phyloP scores from a whole-genome alignment of 2,888 invertebrate genomes.

The Agriopis aurantiaria region DNA sequence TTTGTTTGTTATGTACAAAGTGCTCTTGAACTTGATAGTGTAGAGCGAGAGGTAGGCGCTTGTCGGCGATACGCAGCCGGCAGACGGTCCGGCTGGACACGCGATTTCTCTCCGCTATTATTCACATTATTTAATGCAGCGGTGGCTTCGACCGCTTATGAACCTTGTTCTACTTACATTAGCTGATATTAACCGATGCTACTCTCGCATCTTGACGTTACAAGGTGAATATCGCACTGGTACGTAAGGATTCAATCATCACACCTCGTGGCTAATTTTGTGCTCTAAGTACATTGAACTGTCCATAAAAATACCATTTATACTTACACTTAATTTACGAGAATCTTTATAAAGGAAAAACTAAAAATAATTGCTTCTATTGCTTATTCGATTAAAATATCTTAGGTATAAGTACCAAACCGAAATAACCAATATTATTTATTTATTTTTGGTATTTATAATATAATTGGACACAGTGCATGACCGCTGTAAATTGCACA shows the following conservation, averaged over 20 bases:
- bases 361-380: not conserved
- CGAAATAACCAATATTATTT: not conserved
- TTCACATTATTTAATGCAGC: conserved; percentile 71
- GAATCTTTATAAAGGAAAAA: not conserved
- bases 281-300: conserved; percentile 11
- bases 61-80: conserved; percentile 44
- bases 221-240: conserved; percentile 70
- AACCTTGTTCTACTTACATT: conserved; percentile 84
- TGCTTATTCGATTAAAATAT: not conserved
- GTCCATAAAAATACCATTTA: conserved; percentile 3
- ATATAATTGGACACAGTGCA: conserved; percentile 61
- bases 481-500: conserved; percentile 69
- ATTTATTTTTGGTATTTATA: conserved; percentile 51
- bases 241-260: conserved; percentile 49
- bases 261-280: conserved; percentile 52
- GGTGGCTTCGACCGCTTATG: conserved; percentile 74
- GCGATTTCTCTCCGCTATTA: conserved; percentile 58
- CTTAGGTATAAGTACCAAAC: not conserved
- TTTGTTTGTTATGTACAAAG: conserved; percentile 64
- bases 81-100: conserved; percentile 46
- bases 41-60: conserved; percentile 58
- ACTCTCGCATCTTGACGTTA: conserved; percentile 58
- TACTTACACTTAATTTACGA: not conserved
- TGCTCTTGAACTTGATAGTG: conserved; percentile 79
- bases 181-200: conserved; percentile 68